Evolutionary conservation across 2,113 vertebrate genomes (phyloP).

Genomic region (Scytalopus superciliaris): DNA sequence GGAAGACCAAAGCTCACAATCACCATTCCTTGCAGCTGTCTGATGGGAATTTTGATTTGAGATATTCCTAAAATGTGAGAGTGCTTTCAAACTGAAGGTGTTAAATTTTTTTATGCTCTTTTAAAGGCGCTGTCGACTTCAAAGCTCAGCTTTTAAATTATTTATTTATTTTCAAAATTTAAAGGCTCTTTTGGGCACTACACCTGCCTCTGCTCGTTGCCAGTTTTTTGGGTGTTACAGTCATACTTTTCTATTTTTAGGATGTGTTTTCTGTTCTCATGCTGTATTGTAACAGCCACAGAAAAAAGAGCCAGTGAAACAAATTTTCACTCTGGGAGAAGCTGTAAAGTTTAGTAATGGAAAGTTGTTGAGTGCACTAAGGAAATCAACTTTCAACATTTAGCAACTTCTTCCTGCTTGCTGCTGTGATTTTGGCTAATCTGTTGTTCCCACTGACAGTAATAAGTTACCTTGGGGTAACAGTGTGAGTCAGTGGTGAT

Average conservation of each 20-base stretch:
- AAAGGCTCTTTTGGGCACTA: neutral
- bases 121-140: neutral
- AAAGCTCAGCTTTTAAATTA: neutral
- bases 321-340: neutral
- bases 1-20: neutral
- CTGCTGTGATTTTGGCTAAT: neutral
- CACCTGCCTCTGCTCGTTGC: neutral
- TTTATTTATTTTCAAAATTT: neutral
- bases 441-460: neutral
- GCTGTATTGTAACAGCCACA: neutral
- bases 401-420: neutral
- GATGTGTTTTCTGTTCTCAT: neutral
- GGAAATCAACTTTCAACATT: neutral
- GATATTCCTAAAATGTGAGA: neutral
- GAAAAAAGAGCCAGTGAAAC: neutral
- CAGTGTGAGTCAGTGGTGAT: neutral
- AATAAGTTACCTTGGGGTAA: neutral
- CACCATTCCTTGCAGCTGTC: neutral
- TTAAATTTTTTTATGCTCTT: neutral
- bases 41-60: neutral
- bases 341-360: neutral
- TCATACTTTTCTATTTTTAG: neutral
- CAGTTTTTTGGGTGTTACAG: neutral
- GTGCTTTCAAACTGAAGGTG: neutral
- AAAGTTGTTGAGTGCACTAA: neutral